phyloP scores from a whole-genome alignment of 2,113 vertebrate genomes.

The Campylomormyrus tamandua region DNA sequence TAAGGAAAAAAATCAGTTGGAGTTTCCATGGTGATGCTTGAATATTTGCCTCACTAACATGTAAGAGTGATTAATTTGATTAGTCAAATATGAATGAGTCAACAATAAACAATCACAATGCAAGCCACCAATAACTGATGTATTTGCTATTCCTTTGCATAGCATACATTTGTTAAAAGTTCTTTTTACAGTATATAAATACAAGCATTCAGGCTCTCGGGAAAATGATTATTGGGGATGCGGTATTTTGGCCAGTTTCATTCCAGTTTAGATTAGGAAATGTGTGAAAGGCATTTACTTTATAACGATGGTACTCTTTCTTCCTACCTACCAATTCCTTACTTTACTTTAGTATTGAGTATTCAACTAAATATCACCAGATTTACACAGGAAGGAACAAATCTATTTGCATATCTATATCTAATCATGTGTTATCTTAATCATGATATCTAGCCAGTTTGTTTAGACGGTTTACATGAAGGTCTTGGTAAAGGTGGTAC shows the following conservation, averaged over 20 bases:
- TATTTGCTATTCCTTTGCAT: not conserved
- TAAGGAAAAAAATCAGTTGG: not conserved
- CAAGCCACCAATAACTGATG: not conserved
- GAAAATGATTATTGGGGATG: not conserved
- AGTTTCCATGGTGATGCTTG: not conserved
- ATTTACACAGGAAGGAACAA: not conserved
- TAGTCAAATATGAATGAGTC: constrained; percentile 1
- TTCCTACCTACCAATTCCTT: not conserved
- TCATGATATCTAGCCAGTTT: too few relatives aligned
- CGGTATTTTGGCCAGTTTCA: not conserved
- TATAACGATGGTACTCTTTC: not conserved
- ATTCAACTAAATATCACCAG: not conserved
- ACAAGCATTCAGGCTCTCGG: not conserved
- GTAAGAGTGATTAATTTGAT: constrained; percentile 6
- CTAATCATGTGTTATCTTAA: not conserved
- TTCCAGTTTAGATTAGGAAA: not conserved
- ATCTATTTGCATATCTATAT: not conserved
- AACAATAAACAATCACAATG: not conserved
- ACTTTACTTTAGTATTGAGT: not conserved
- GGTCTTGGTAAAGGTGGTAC: too few relatives aligned
- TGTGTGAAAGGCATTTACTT: not conserved
- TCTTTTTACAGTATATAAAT: not conserved
- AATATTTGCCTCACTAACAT: not conserved
- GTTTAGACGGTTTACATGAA: too few relatives aligned
- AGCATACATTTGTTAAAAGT: not conserved